Evolutionary conservation across 2,888 invertebrate genomes (phyloP).

Genomic region (Nomada fabriciana): DNA sequence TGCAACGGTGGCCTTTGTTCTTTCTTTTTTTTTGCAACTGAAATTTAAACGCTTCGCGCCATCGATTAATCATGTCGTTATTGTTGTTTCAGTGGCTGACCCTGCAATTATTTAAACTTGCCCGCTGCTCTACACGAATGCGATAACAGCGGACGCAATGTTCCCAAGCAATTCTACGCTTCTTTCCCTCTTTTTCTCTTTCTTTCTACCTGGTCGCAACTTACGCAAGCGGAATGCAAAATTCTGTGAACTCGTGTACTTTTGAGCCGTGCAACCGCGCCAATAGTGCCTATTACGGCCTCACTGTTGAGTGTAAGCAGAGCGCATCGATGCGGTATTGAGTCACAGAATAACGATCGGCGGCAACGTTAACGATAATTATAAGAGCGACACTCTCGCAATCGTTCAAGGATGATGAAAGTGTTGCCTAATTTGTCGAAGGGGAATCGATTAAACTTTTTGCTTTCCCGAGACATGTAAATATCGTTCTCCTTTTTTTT

Average conservation of each 20-base stretch:
- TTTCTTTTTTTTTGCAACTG: neutral
- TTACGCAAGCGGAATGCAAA: conserved; percentile 41
- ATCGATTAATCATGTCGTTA: neutral
- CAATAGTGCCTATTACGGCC: conserved; percentile 43
- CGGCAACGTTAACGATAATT: conserved; percentile 40
- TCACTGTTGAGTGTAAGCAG: conserved; percentile 60
- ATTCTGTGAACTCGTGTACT: conserved; percentile 14
- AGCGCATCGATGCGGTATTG: conserved; percentile 63
- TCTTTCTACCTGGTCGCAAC: neutral
- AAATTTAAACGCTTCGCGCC: neutral
- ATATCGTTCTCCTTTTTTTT: neutral
- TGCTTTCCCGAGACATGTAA: neutral
- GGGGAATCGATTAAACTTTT: conserved; percentile 1
- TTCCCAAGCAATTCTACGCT: neutral
- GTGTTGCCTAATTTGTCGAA: neutral
- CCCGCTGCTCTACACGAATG: neutral
- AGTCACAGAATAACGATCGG: conserved; percentile 49
- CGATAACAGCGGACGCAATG: neutral
- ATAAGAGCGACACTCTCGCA: conserved; percentile 23
- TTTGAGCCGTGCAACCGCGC: conserved; percentile 40
- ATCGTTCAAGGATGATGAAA: conserved; percentile 22
- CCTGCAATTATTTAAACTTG: neutral
- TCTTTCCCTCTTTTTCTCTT: neutral
- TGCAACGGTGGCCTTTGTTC: neutral
- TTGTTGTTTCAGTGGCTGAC: neutral